Evolutionary conservation across 2,888 invertebrate genomes (phyloP).

Genomic region (Drosophila fungiperda): DNA sequence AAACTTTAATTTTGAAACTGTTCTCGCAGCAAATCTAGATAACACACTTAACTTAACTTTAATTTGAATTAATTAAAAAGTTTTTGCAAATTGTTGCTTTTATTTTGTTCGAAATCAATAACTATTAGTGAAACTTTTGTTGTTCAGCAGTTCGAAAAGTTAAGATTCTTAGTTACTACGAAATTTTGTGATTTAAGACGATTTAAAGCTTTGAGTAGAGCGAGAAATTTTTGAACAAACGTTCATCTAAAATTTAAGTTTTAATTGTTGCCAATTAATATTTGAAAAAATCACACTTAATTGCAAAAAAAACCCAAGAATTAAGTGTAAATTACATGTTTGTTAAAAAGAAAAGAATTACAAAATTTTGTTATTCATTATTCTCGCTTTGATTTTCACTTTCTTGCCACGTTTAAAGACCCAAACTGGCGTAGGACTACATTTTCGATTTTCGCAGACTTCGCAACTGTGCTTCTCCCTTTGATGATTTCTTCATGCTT

Average conservation of each 20-base stretch:
- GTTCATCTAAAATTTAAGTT: background rate
- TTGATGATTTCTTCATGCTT: constrained; percentile 9
- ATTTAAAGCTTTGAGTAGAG: background rate
- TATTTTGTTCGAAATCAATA: background rate
- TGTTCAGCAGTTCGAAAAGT: background rate
- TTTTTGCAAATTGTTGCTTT: background rate
- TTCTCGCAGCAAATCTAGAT: background rate
- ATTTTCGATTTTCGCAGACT: constrained; percentile 2
- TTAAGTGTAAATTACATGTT: background rate
- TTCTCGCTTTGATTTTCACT: background rate
- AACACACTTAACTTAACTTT: background rate
- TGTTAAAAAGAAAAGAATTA: background rate
- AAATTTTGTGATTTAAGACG: background rate
- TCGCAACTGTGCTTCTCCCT: background rate
- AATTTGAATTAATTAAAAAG: background rate
- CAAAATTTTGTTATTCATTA: background rate
- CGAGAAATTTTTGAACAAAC: background rate
- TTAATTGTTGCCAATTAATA: background rate
- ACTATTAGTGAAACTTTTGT: background rate
- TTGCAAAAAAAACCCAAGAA: background rate
- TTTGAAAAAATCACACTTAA: background rate
- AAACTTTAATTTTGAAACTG: background rate
- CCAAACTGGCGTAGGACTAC: background rate
- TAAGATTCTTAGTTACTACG: background rate
- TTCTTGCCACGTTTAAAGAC: background rate